Percentiles rank a stretch among this genome's conserved stretches.
These are phyloP conservation scores for Rynchops niger DNA, from an alignment of 2,113 vertebrate species.

Conservation along the genomic window DNA sequence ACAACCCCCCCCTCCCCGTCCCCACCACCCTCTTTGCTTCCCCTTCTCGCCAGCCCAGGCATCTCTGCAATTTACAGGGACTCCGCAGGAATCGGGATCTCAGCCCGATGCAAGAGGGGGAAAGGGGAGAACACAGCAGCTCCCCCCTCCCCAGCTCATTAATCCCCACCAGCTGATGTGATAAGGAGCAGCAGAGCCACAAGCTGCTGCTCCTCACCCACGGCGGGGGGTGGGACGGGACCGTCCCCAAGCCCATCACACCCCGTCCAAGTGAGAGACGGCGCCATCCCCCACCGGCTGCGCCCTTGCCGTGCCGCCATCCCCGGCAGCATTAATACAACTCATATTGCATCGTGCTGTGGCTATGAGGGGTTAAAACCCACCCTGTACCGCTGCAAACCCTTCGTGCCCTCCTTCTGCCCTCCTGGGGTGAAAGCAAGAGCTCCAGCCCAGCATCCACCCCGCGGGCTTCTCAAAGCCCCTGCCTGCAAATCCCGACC, in stretches of 20 bases:
- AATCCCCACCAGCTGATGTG: slow-evolving; percentile 34
- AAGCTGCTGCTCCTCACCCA: background rate
- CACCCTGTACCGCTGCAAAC: background rate
- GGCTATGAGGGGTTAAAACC: background rate
- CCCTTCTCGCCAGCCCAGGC: background rate
- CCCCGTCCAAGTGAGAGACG: background rate
- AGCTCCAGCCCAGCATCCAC: background rate
- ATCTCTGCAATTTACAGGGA: background rate
- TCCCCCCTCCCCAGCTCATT: background rate
- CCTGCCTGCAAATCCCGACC: background rate
- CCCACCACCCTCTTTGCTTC: background rate
- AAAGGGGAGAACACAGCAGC: rapidly evolving
- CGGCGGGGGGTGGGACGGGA: background rate
- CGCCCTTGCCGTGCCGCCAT: rapidly evolving
- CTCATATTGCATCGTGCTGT: rapidly evolving
- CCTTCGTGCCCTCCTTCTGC: background rate
- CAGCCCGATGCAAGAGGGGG: background rate
- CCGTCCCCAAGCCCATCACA: background rate
- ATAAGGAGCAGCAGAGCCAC: background rate
- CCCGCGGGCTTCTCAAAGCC: background rate
- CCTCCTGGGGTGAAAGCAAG: background rate
- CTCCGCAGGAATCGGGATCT: background rate
- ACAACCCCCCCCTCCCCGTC: rapidly evolving
- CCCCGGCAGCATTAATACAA: too few species aligned
- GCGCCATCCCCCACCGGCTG: background rate